Percentiles rank a stretch among this genome's conserved stretches.
These are phyloP conservation scores for Euphydryas editha DNA, from an alignment of 2,888 invertebrate species.

Conservation along the genomic window DNA sequence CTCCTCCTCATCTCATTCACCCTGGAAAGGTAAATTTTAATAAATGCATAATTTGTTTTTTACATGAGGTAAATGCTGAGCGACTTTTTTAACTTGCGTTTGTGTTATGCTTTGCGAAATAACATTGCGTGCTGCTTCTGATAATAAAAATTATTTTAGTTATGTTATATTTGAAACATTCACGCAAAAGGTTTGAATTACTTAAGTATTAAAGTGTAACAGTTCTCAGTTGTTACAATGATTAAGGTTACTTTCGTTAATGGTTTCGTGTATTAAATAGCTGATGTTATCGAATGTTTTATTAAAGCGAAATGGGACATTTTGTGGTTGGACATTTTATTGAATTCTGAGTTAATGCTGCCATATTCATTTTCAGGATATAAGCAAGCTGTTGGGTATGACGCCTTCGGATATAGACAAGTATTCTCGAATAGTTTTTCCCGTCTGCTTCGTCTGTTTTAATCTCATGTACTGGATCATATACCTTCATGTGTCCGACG, in stretches of 20 bases:
- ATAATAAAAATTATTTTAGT: conserved; percentile 6
- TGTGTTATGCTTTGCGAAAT: conserved; percentile 33
- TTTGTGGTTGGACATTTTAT: conserved; percentile 24
- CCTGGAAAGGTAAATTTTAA: conserved; percentile 88
- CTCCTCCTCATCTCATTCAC: conserved; percentile 90
- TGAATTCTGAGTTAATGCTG: conserved; percentile 15
- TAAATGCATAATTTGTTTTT: neutral
- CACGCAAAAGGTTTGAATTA: conserved; percentile 15
- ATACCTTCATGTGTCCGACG: conserved; percentile 97
- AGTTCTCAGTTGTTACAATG: conserved; percentile 11
- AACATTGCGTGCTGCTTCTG: conserved; percentile 26
- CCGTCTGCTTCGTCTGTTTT: conserved; percentile 99
- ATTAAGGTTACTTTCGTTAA: conserved; percentile 20
- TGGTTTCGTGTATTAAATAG: conserved; percentile 20
- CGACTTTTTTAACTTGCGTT: conserved; percentile 27
- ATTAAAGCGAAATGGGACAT: conserved; percentile 11
- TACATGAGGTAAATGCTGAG: conserved; percentile 1
- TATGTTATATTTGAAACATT: conserved; percentile 17
- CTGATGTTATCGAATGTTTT: conserved; percentile 31
- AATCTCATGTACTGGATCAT: conserved; percentile 99
- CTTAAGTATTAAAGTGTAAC: conserved; percentile 14
- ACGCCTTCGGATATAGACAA: conserved; percentile 99
- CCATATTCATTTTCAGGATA: conserved; percentile 83
- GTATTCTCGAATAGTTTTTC: conserved; percentile 98
- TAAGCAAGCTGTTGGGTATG: conserved; percentile 95